These are phyloP conservation scores for Allacma fusca DNA, from an alignment of 2,888 invertebrate species.

Conservation along the genomic window DNA sequence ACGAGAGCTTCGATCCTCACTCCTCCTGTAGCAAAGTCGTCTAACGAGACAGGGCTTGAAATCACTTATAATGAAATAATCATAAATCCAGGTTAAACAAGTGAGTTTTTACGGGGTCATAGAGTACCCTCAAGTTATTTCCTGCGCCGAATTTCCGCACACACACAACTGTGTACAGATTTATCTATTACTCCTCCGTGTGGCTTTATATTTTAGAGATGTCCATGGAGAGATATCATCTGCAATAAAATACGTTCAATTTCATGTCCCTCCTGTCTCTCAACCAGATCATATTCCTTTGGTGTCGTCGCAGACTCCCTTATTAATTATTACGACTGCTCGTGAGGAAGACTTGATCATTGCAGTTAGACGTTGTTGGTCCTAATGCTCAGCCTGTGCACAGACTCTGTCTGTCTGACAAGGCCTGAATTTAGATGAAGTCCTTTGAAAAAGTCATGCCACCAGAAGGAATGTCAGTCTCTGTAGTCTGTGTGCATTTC, in stretches of 20 bases:
- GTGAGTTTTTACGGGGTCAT: constrained; percentile 11
- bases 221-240: not conserved
- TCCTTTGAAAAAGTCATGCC: not conserved
- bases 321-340: not conserved
- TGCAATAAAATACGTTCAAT: not conserved
- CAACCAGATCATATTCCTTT: not conserved
- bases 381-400: not conserved
- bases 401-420: not conserved
- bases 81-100: constrained; percentile 12
- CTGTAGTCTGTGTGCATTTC: too few relatives aligned
- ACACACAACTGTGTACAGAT: not conserved
- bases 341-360: not conserved
- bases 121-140: not conserved
- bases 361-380: not conserved
- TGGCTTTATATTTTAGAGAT: not conserved
- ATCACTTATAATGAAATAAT: constrained; percentile 10
- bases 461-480: too few relatives aligned
- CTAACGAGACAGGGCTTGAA: not conserved
- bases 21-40: not conserved
- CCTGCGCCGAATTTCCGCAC: not conserved
- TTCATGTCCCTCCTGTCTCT: not conserved
- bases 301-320: not conserved
- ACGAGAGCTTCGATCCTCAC: not conserved
- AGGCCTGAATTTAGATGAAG: not conserved
- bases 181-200: not conserved